Evolutionary conservation across 35 echinoderm and acorn worm genomes (phyloP).

Genomic region (Ophiothrix spiculata): DNA sequence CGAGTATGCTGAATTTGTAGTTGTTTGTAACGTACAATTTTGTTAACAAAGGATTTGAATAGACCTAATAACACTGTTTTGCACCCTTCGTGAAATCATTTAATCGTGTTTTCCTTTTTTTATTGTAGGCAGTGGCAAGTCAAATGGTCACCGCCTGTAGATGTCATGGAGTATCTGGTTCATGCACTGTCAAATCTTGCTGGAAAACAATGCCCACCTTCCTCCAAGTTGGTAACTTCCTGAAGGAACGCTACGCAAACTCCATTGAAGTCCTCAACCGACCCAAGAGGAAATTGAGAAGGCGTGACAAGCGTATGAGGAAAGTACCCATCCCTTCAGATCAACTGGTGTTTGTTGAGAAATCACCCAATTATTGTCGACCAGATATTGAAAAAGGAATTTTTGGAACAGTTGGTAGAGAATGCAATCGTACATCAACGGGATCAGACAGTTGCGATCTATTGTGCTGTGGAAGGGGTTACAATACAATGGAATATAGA

Average conservation of each 20-base stretch:
- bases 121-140: conserved; percentile 56
- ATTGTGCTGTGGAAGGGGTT: conserved; percentile 96
- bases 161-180: conserved; percentile 95
- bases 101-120: neutral
- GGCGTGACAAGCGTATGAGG: conserved; percentile 20
- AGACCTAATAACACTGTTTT: too few species aligned
- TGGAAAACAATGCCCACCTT: conserved; percentile 91
- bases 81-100: too few species aligned
- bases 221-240: conserved; percentile 66
- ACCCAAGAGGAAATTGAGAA: conserved; percentile 44
- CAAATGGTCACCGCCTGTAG: conserved; percentile 70
- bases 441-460: conserved; percentile 82
- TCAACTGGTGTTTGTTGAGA: conserved; percentile 39
- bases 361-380: conserved; percentile 86
- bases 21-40: too few species aligned
- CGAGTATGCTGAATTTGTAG: too few species aligned
- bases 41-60: too few species aligned
- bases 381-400: conserved; percentile 53
- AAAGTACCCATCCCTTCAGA: conserved; percentile 32
- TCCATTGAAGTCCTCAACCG: conserved; percentile 40
- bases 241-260: conserved; percentile 62
- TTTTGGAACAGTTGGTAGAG: conserved; percentile 79
- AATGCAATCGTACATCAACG: conserved; percentile 78
- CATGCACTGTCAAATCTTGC: conserved; percentile 88
- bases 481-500: conserved; percentile 88